Conservation (phyloP, 2,888 invertebrate genomes). For the Monoplex corrugatus region DNA sequence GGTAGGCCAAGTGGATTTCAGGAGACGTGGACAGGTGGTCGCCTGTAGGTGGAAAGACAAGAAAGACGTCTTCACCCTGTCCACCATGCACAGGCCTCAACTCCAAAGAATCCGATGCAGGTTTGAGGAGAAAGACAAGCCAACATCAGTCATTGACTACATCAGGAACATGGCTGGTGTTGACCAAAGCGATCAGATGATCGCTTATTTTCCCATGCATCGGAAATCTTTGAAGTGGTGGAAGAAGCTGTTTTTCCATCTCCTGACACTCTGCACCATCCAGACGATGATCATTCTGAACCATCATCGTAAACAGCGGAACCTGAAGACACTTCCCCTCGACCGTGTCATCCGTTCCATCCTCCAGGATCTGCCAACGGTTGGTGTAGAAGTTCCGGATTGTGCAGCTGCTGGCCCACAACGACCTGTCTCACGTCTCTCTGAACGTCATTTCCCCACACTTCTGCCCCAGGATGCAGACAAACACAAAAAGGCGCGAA, state of each 20-base stretch:
- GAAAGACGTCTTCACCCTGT: conserved; percentile 22
- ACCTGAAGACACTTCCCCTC: too few relatives aligned
- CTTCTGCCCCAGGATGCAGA: neutral
- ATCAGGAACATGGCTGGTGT: conserved; percentile 48
- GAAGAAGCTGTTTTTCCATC: conserved; percentile 48
- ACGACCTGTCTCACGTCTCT: neutral
- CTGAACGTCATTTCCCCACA: neutral
- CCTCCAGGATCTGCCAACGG: neutral
- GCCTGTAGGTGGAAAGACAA: conserved; percentile 48
- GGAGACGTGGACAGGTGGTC: neutral
- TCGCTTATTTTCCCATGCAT: conserved; percentile 44
- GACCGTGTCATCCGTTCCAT: neutral
- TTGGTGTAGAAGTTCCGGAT: neutral
- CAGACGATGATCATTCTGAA: conserved; percentile 29
- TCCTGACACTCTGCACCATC: conserved; percentile 37
- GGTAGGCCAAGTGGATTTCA: conserved; percentile 4
- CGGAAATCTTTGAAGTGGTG: conserved; percentile 51
- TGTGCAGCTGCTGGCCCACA: neutral
- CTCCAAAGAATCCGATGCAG: neutral
- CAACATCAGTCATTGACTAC: conserved; percentile 41
- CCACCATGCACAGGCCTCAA: neutral
- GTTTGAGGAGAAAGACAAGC: conserved; percentile 40
- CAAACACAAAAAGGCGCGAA: too few relatives aligned
- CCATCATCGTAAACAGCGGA: neutral
- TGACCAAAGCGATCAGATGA: conserved; percentile 45